Base-by-base conservation (phyloP, 2,888 invertebrate species). In the Chesias legatella region DNA sequence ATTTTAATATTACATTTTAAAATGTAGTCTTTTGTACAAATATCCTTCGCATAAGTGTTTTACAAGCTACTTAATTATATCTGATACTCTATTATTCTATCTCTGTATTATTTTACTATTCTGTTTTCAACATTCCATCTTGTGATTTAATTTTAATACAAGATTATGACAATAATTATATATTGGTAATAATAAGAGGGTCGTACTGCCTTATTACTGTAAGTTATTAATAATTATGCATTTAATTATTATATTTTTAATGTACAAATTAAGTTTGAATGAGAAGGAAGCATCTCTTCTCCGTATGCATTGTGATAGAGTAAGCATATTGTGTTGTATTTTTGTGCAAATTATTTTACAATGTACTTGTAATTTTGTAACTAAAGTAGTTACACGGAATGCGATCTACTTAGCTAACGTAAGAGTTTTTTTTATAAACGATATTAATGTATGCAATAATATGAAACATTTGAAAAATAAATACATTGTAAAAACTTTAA, bases 231-330 rank as follows among this genome's bases (percentile, higher is more conserved):
- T 47, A 33, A 38, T 43, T 43, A 66, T 78, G 85, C 85, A 85
- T 86, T 86, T 85, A 81, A 77, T 43, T 51, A 72, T 60, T 81
- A 77, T 69, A 68, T 58, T 65, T 70, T 56, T 73, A 69, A 72
- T 85, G 84, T 85, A 85, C 85, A 85, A 86, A 85, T 71, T 78
- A 79, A 80, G 78, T 74, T 71, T 58, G 69, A 76, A 73, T 78
- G 76, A 71, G 75, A 69, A 33, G 33, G 48, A 67, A 62, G 61
- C 53, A 52, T 61, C 51, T 24, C 27, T 66, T 73, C 77, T 77
- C 73, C 20, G 70, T 78, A 76, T 64, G 55, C 65, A 77, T 73
- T 85, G 84, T 85, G 85, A 84, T 84, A 55, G 50, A 36, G 64
- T 74, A 63, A 67, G 53, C 52, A 53, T 49, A n/a, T 47, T 38